These are phyloP conservation scores for Eupithecia exiguata DNA, from an alignment of 2,888 invertebrate genomes.

Conservation along the genomic window DNA sequence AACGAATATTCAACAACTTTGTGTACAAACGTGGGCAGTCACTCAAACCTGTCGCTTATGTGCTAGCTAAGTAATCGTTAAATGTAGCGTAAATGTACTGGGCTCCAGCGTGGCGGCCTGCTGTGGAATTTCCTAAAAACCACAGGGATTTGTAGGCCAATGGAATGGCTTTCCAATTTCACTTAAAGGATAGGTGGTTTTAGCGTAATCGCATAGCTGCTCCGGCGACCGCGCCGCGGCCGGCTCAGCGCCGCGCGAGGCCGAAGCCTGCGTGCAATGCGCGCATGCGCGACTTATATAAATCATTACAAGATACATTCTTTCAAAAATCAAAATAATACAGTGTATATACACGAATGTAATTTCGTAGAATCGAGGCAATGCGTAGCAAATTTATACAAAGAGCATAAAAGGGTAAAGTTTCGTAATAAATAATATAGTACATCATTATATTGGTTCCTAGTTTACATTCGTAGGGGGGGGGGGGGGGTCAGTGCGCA, in stretches of 20 bases:
- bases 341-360: constrained; percentile 15
- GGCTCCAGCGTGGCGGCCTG: neutral
- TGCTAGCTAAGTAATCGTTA: neutral
- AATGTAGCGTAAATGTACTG: neutral
- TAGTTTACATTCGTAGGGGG: constrained; percentile 17
- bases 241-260: neutral
- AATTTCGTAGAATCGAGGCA: constrained; percentile 21
- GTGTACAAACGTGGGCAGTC: constrained; percentile 9
- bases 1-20: constrained; percentile 29
- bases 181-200: too few species aligned
- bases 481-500: constrained; percentile 22
- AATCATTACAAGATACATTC: constrained; percentile 21
- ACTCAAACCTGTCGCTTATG: neutral
- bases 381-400: constrained; percentile 23
- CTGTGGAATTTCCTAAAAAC: too few species aligned
- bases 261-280: constrained; percentile 8
- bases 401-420: constrained; percentile 27
- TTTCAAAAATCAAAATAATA: constrained; percentile 21
- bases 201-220: too few species aligned
- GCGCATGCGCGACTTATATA: neutral
- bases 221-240: neutral
- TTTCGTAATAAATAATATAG: constrained; percentile 20
- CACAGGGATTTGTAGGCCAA: too few species aligned
- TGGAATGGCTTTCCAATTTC: too few species aligned
- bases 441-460: constrained; percentile 26